Percentiles rank a stretch among this genome's conserved stretches.
phyloP scores from a whole-genome alignment of 2,888 invertebrate genomes.

The Pyrocoelia pectoralis region DNA sequence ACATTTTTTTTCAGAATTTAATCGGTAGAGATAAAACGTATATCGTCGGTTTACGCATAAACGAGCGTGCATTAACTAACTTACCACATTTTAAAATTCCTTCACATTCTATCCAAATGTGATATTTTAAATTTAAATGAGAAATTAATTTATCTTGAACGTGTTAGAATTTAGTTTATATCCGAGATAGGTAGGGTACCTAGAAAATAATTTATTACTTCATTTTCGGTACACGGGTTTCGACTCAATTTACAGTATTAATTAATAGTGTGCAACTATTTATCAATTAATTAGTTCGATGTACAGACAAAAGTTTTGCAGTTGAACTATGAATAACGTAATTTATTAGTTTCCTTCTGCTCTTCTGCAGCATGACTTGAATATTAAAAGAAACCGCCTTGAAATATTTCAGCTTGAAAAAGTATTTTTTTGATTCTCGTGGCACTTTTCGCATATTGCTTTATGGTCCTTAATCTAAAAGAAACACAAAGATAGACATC shows the following conservation, averaged over 20 bases:
- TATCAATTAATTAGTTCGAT: background rate
- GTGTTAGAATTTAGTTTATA: background rate
- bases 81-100: background rate
- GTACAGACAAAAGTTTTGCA: constrained; percentile 8
- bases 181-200: background rate
- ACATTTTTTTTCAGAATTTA: too few relatives aligned
- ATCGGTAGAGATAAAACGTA: background rate
- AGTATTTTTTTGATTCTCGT: background rate
- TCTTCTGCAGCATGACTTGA: background rate
- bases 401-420: background rate
- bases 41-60: background rate
- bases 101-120: background rate
- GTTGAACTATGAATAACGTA: background rate
- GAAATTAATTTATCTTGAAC: constrained; percentile 7
- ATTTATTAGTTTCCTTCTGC: constrained; percentile 4
- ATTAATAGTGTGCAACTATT: background rate
- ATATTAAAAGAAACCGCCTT: background rate
- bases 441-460: background rate
- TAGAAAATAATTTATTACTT: constrained; percentile 3
- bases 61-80: background rate
- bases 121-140: constrained; percentile 1
- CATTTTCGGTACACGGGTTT: constrained; percentile 1
- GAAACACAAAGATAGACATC: constrained; percentile 1
- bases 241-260: constrained; percentile 1
- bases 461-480: background rate